These are phyloP conservation scores for Eilema depressum DNA, from an alignment of 2,888 invertebrate genomes.

Conservation along the genomic window DNA sequence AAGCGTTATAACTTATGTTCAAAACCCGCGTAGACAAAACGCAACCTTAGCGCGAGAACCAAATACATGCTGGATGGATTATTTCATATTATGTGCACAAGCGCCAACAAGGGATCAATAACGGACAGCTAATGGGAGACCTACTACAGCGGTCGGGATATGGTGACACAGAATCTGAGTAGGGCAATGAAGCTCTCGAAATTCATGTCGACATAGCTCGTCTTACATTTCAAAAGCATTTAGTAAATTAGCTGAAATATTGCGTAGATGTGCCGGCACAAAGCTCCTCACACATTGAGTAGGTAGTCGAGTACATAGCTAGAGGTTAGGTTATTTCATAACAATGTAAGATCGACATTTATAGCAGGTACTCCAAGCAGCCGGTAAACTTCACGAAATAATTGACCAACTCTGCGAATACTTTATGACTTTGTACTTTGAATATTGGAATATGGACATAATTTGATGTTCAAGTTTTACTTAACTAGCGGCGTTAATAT, in stretches of 20 bases:
- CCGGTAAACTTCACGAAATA: slow-evolving; percentile 2
- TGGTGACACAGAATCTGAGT: background rate
- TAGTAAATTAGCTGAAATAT: background rate
- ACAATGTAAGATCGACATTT: slow-evolving; percentile 16
- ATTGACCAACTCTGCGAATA: slow-evolving; percentile 2
- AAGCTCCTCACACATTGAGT: slow-evolving; percentile 14
- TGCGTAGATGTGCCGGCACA: slow-evolving; percentile 9
- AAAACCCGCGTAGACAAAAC: background rate
- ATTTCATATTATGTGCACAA: background rate
- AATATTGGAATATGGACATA: background rate
- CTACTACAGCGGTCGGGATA: background rate
- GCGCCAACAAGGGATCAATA: background rate
- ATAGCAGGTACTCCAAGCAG: slow-evolving; percentile 5
- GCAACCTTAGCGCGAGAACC: background rate
- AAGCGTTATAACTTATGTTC: background rate
- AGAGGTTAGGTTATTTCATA: slow-evolving; percentile 21
- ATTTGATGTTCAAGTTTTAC: background rate
- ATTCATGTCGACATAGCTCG: background rate
- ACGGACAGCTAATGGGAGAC: background rate
- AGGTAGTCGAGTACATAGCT: slow-evolving; percentile 25
- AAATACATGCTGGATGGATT: background rate
- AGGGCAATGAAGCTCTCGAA: background rate
- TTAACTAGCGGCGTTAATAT: background rate
- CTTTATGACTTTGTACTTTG: background rate
- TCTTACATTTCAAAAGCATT: background rate